phyloP scores from a whole-genome alignment of 2,797 vertebrate genomes.

The Streptopelia turtur region DNA sequence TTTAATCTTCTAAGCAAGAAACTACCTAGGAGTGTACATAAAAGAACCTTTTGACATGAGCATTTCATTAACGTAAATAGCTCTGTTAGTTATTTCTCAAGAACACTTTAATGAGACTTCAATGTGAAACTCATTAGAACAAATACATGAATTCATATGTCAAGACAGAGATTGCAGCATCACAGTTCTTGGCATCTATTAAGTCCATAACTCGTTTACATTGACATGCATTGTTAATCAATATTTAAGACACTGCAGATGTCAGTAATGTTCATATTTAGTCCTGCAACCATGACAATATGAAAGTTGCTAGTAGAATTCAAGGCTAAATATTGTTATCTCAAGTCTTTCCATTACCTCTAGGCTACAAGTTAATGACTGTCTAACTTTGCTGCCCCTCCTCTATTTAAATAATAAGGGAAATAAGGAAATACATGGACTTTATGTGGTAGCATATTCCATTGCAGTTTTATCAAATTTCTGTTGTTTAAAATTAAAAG shows the following conservation, averaged over 20 bases:
- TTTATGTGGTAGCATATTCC: conserved; percentile 16
- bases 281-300: conserved; percentile 63
- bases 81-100: conserved; percentile 71
- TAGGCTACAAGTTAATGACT: conserved; percentile 79
- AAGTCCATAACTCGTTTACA: conserved; percentile 78
- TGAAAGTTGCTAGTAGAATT: conserved; percentile 76
- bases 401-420: conserved; percentile 68
- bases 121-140: conserved; percentile 77
- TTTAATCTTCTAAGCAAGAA: conserved; percentile 35
- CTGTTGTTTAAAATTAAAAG: conserved; percentile 27
- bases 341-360: conserved; percentile 67
- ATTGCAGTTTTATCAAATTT: not conserved
- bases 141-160: conserved; percentile 76
- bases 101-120: conserved; percentile 75
- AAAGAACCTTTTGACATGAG: conserved; percentile 63
- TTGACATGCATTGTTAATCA: conserved; percentile 79
- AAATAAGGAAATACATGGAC: conserved; percentile 4
- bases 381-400: conserved; percentile 51
- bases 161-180: conserved; percentile 72
- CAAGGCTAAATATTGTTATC: conserved; percentile 61
- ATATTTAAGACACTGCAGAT: conserved; percentile 76
- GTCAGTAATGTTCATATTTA: conserved; percentile 76
- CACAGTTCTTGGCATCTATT: conserved; percentile 76
- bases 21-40: conserved; percentile 33
- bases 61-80: conserved; percentile 72